Percentiles rank a stretch among this genome's conserved stretches.
phyloP scores from a whole-genome alignment of 1,140 invertebrate genomes.

The Formica exsecta region DNA sequence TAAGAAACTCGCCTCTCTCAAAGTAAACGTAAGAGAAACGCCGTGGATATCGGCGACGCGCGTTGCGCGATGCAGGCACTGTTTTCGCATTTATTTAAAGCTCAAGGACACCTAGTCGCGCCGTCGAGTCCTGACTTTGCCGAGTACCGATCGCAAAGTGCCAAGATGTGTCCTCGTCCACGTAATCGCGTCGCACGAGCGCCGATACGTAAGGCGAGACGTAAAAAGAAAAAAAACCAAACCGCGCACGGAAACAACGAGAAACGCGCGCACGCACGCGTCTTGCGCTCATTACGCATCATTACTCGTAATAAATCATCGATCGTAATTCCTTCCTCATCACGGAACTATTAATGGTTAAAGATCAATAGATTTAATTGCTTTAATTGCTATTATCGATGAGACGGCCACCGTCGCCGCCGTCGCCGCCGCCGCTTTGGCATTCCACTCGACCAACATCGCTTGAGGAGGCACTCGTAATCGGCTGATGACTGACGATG shows the following conservation, averaged over 20 bases:
- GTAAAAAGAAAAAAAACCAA: not conserved
- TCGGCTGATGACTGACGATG: too few species aligned
- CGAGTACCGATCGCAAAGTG: slow-evolving; percentile 80
- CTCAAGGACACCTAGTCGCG: slow-evolving; percentile 84
- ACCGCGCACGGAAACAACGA: slow-evolving; percentile 23
- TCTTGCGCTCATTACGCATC: slow-evolving; percentile 75
- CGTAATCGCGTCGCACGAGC: slow-evolving; percentile 76
- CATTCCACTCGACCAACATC: not conserved
- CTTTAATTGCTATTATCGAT: slow-evolving; percentile 80
- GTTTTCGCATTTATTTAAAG: slow-evolving; percentile 85
- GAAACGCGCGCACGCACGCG: not conserved
- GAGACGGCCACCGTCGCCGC: not conserved
- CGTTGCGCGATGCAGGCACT: slow-evolving; percentile 67
- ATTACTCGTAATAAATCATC: slow-evolving; percentile 79
- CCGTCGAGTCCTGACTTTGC: slow-evolving; percentile 75
- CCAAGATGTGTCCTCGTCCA: slow-evolving; percentile 82
- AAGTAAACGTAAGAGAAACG: slow-evolving; percentile 67
- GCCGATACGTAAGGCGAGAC: slow-evolving; percentile 32
- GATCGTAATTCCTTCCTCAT: slow-evolving; percentile 76
- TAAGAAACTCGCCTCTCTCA: slow-evolving; percentile 62
- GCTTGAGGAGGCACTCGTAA: not conserved
- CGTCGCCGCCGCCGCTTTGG: not conserved
- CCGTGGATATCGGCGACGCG: slow-evolving; percentile 70
- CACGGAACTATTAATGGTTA: slow-evolving; percentile 78
- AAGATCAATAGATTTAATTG: slow-evolving; percentile 79